A percentile compares a stretch with the other conserved stretches of the same genome.
Conservation (phyloP, 2,113 vertebrate genomes). For the Amphilophus citrinellus region DNA sequence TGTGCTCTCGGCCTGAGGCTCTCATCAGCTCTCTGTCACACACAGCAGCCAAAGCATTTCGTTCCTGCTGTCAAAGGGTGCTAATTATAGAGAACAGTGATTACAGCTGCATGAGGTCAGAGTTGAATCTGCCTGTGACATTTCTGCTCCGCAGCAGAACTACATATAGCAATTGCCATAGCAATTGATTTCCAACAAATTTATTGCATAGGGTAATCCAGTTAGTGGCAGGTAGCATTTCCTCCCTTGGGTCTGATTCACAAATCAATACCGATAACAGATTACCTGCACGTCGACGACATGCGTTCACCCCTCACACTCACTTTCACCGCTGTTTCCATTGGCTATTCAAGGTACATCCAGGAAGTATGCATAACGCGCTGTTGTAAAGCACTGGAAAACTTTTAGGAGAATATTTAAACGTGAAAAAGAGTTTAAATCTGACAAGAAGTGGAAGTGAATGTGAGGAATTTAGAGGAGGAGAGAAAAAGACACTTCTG, state of each 20-base stretch:
- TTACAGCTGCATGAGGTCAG: slow-evolving; percentile 45
- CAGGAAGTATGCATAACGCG: rapidly evolving
- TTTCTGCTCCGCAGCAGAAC: neutral
- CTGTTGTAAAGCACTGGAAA: neutral
- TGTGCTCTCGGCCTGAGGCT: slow-evolving; percentile 30
- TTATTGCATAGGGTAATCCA: slow-evolving; percentile 50
- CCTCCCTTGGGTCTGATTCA: slow-evolving; percentile 30
- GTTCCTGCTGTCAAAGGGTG: slow-evolving; percentile 26
- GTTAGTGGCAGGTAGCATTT: slow-evolving; percentile 13
- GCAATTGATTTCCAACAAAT: slow-evolving; percentile 45
- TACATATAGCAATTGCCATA: neutral
- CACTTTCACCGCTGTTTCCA: neutral
- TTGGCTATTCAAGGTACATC: rapidly evolving
- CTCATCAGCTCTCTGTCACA: slow-evolving; percentile 42
- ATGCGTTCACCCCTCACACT: neutral
- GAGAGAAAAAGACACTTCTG: slow-evolving; percentile 7
- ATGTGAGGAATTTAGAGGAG: slow-evolving; percentile 9
- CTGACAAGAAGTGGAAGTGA: slow-evolving; percentile 12
- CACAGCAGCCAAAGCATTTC: slow-evolving; percentile 39
- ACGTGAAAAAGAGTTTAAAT: neutral
- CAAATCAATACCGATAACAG: slow-evolving; percentile 60
- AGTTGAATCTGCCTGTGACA: slow-evolving; percentile 24
- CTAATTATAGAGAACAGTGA: slow-evolving; percentile 59
- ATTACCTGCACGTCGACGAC: slow-evolving; percentile 9
- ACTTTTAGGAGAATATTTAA: neutral